phyloP scores from a whole-genome alignment of 2,888 invertebrate species.

The Amblyteles armatorius region DNA sequence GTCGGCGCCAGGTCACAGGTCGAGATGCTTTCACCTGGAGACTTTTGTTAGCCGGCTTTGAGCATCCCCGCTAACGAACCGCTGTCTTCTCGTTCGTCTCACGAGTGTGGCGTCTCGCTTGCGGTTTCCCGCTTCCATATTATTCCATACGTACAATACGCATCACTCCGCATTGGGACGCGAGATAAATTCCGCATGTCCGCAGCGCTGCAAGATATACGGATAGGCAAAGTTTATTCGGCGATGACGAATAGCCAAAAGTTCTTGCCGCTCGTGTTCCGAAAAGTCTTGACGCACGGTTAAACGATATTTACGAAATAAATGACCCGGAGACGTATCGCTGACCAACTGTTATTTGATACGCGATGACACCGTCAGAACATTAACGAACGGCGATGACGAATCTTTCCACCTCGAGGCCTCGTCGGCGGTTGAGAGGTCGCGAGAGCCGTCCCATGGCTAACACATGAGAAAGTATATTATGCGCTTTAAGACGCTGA shows the following conservation, averaged over 20 bases:
- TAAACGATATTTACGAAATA: slow-evolving; percentile 36
- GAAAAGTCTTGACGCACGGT: slow-evolving; percentile 2
- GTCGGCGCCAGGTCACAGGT: slow-evolving; percentile 64
- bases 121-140: slow-evolving; percentile 6
- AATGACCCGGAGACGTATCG: slow-evolving; percentile 1
- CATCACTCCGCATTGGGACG: background rate
- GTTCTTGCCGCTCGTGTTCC: background rate
- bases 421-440: slow-evolving; percentile 32
- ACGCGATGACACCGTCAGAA: slow-evolving; percentile 20
- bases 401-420: background rate
- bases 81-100: slow-evolving; percentile 1
- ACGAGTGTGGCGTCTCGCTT: slow-evolving; percentile 14
- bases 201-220: background rate
- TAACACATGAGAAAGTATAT: slow-evolving; percentile 50
- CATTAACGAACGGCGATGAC: background rate
- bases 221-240: background rate
- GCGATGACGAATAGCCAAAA: slow-evolving; percentile 1
- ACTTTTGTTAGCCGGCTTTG: slow-evolving; percentile 65
- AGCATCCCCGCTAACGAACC: slow-evolving; percentile 27
- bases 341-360: slow-evolving; percentile 41
- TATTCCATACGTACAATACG: slow-evolving; percentile 5
- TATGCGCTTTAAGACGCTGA: slow-evolving; percentile 54
- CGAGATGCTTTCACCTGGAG: slow-evolving; percentile 68
- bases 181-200: background rate
- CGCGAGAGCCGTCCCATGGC: slow-evolving; percentile 16